A percentile compares a stretch with the other conserved stretches of the same genome.
Evolutionary conservation across 2,113 vertebrate genomes (phyloP).

Genomic region (Coregonus clupeaformis): DNA sequence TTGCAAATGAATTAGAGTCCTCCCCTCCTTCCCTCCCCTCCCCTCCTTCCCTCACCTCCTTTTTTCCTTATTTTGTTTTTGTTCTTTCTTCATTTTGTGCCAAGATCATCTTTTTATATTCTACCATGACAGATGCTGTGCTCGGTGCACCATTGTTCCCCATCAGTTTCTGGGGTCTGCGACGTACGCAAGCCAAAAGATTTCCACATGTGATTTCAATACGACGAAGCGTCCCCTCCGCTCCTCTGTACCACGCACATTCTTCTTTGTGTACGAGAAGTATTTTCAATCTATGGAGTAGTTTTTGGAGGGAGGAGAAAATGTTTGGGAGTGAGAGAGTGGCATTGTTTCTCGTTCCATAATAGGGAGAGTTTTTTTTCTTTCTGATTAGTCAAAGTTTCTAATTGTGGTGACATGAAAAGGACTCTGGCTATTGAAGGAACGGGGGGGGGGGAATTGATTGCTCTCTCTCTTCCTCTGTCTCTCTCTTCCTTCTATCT

Average conservation of each 20-base stretch:
- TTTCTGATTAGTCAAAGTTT: neutral
- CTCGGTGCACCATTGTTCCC: slow-evolving; percentile 88
- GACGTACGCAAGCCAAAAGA: slow-evolving; percentile 84
- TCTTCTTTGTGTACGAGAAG: slow-evolving; percentile 81
- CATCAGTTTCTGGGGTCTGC: slow-evolving; percentile 77
- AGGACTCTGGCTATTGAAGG: slow-evolving; percentile 54
- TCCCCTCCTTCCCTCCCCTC: slow-evolving; percentile 44
- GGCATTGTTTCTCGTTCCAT: neutral
- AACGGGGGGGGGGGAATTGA: slow-evolving; percentile 77
- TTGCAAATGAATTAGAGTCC: slow-evolving; percentile 99
- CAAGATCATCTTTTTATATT: slow-evolving; percentile 99
- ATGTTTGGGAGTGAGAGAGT: no score
- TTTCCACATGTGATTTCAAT: slow-evolving; percentile 83
- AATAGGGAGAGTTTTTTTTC: neutral
- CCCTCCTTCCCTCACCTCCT: slow-evolving; percentile 12
- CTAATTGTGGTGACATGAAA: neutral
- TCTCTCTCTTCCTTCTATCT: slow-evolving; percentile 47
- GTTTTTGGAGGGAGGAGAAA: slow-evolving; percentile 22
- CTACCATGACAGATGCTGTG: slow-evolving; percentile 98
- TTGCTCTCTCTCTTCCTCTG: slow-evolving; percentile 45
- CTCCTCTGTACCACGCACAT: slow-evolving; percentile 28
- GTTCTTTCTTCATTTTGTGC: slow-evolving; percentile 85
- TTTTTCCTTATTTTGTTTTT: slow-evolving; percentile 36
- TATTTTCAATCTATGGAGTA: slow-evolving; percentile 81
- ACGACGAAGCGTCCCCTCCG: slow-evolving; percentile 78